phyloP scores from a whole-genome alignment of 2,888 invertebrate species.

The Himalopsyche tibetana region DNA sequence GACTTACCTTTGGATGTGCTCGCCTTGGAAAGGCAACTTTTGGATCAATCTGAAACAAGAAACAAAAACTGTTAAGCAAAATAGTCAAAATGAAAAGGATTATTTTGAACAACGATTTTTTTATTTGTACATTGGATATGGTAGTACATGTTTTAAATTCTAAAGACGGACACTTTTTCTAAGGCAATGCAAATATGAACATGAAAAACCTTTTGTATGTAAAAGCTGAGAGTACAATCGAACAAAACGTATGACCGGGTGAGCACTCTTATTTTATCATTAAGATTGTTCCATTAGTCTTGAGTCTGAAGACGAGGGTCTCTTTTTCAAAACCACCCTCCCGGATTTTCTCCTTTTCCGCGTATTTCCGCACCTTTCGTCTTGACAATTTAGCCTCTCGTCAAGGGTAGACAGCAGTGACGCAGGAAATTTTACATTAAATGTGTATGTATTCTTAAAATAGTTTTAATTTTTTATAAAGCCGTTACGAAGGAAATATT shows the following conservation, averaged over 20 bases:
- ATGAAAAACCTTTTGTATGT: slow-evolving; percentile 31
- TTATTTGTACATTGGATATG: neutral
- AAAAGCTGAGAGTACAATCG: slow-evolving; percentile 13
- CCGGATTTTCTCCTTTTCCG: slow-evolving; percentile 28
- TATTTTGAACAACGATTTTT: slow-evolving; percentile 13
- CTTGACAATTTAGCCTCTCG: slow-evolving; percentile 59
- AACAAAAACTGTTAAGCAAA: slow-evolving; percentile 65
- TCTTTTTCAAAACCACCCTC: slow-evolving; percentile 45
- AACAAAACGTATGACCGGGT: slow-evolving; percentile 35
- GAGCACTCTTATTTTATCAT: slow-evolving; percentile 57
- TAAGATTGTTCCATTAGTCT: slow-evolving; percentile 61
- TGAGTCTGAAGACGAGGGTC: slow-evolving; percentile 48
- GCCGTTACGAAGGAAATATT: too few relatives aligned
- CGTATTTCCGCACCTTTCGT: slow-evolving; percentile 51
- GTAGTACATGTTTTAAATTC: neutral
- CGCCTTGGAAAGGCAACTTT: slow-evolving; percentile 99
- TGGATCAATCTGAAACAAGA: slow-evolving; percentile 96
- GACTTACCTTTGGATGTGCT: slow-evolving; percentile 98
- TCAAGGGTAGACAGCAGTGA: slow-evolving; percentile 20
- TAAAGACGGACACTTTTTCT: too few relatives aligned
- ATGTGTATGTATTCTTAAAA: too few relatives aligned
- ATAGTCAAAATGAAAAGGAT: too few relatives aligned
- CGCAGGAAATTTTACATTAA: neutral
- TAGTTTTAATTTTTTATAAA: too few relatives aligned
- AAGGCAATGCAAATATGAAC: slow-evolving; percentile 1